phyloP scores from a whole-genome alignment of 1,140 invertebrate genomes.

The Saccostrea glomerata region DNA sequence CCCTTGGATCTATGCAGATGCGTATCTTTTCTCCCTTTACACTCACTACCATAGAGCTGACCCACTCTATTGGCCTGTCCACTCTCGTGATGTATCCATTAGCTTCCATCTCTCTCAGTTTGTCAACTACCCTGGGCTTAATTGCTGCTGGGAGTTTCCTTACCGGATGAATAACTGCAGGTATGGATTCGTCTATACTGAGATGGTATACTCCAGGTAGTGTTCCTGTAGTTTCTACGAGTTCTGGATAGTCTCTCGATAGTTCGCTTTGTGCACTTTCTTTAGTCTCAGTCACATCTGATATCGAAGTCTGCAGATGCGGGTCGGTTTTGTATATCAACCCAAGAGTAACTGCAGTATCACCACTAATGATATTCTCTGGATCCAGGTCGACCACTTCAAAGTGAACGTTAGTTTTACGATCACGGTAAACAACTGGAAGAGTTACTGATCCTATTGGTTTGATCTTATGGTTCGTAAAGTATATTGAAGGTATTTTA shows the following conservation, averaged over 20 bases:
- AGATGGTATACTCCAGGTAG: constrained; percentile 55
- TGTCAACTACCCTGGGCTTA: constrained; percentile 40
- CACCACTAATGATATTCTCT: constrained; percentile 44
- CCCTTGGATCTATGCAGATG: too few species aligned
- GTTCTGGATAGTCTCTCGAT: constrained; percentile 52
- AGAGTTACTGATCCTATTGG: constrained; percentile 11
- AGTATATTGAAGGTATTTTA: too few species aligned
- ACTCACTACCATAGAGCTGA: constrained; percentile 55
- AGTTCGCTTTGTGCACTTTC: constrained; percentile 5
- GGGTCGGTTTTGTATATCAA: not conserved
- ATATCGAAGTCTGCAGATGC: not conserved
- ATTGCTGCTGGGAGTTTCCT: too few species aligned
- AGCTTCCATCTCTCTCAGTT: constrained; percentile 55
- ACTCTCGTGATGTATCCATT: constrained; percentile 51
- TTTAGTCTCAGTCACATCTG: not conserved
- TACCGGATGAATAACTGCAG: too few species aligned
- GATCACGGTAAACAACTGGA: not conserved
- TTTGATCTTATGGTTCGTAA: constrained; percentile 26
- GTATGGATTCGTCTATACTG: too few species aligned
- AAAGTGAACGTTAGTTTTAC: not conserved
- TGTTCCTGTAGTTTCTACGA: constrained; percentile 55
- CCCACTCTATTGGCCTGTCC: constrained; percentile 56
- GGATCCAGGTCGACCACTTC: constrained; percentile 36
- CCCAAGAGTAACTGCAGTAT: constrained; percentile 10
- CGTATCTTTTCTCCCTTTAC: too few species aligned